These are phyloP conservation scores for Sardinella longiceps DNA, from an alignment of 2,797 vertebrate species.

Conservation along the genomic window DNA sequence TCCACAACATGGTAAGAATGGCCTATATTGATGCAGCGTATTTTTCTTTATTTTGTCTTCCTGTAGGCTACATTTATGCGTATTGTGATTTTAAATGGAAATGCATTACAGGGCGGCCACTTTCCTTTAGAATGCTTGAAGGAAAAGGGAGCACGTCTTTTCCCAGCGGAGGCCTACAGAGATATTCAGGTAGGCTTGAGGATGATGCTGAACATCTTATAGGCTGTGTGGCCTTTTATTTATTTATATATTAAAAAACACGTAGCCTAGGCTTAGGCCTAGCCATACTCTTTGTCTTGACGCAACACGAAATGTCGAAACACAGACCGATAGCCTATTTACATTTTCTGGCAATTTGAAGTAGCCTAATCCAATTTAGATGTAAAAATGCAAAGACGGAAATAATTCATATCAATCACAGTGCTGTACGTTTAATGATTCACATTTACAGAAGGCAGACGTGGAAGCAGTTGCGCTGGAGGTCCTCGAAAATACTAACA, in stretches of 20 bases:
- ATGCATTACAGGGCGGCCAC: slow-evolving; percentile 13
- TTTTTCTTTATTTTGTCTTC: neutral
- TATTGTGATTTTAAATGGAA: neutral
- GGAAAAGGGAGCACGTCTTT: slow-evolving; percentile 29
- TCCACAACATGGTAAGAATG: neutral
- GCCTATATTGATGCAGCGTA: neutral
- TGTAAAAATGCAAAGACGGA: too few species aligned
- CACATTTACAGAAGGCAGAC: neutral
- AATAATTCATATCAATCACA: too few species aligned
- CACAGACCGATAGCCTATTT: too few species aligned
- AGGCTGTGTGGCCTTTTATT: neutral
- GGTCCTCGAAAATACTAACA: neutral
- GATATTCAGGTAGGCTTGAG: neutral
- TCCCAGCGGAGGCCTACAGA: neutral
- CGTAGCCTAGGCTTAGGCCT: neutral
- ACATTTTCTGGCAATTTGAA: too few species aligned
- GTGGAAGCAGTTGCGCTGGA: neutral
- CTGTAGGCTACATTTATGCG: neutral
- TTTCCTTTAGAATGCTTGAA: slow-evolving; percentile 19
- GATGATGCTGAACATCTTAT: neutral
- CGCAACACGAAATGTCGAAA: neutral
- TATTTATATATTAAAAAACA: too few species aligned
- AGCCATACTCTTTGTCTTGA: neutral
- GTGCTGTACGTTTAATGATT: neutral
- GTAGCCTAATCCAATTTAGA: too few species aligned